Evolutionary conservation across 2,113 vertebrate species (phyloP), one percentile per base, ranked within the genome.

Genomic region (Hiodon alosoides): DNA sequence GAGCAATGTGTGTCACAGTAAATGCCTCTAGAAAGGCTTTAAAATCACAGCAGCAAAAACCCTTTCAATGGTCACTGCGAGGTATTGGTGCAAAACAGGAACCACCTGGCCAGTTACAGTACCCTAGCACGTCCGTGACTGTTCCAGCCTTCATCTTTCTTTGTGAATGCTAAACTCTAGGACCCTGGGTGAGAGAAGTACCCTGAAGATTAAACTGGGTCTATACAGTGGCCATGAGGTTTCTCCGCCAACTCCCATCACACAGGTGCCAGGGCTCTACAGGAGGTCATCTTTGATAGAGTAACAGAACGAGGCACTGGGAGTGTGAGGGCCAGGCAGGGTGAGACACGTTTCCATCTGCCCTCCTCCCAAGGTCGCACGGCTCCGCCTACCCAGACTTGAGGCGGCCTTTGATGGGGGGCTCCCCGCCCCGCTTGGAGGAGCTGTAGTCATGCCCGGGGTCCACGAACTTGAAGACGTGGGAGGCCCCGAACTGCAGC

Each of bases 391-490:
- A 98, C 96, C 96, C 96, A 13, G 95, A 89, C 82, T 97, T 97
- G 79, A 92, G 92, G 48, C 93, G 85, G 88, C 87, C 89, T 85
- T 94, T 96, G 72, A 91, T 85, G 31, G 85, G 85, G 2, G 91
- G 83, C n/a, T 98, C 95, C 77, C 83, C 10, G 11, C 88, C 16
- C 53, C 94, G 90, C 88, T 93, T 97, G 70, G 87, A 82, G 71
- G 94, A 86, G 9, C 77, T 78, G n/a, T 96, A 95, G 83, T 99
- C 97, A 70, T 95, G 94, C 89, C 91, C 91, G 31, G 97, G 97
- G 85, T 98, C 97, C 87, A 99, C 97, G 5, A 98, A 99, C 84
- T 99, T 99, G 72, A 99, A 99, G 58, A 99, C 94, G 17, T 98
- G 95, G 0, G 89, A 89, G 0, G 92, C 91, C 0, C 97, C 97